Percentiles rank a stretch among this genome's conserved stretches.
Evolutionary conservation across 2,797 vertebrate species (phyloP).

Genomic region (Lagodon rhomboides): DNA sequence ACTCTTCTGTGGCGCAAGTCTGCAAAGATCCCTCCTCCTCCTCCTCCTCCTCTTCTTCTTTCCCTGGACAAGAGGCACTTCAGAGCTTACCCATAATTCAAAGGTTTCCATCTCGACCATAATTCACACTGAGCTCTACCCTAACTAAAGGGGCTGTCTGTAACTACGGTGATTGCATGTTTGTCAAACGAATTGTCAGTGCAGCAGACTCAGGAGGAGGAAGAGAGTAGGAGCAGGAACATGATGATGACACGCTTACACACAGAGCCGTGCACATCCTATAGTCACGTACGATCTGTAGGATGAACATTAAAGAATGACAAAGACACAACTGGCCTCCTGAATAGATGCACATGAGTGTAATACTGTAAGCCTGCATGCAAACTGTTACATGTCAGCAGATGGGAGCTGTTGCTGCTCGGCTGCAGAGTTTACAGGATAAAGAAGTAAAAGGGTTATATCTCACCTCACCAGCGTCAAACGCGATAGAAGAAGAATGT

Average conservation of each 20-base stretch:
- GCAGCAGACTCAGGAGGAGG: conserved; percentile 70
- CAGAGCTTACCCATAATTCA: conserved; percentile 84
- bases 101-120: conserved; percentile 85
- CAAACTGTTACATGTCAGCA: neutral
- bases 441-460: neutral
- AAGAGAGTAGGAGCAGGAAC: conserved; percentile 65
- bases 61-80: conserved; percentile 79
- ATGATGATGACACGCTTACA: conserved; percentile 72
- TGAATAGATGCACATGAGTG: conserved; percentile 11
- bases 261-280: conserved; percentile 57
- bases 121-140: conserved; percentile 83
- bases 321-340: conserved; percentile 27
- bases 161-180: conserved; percentile 85
- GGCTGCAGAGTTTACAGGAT: conserved; percentile 10
- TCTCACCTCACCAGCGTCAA: conserved; percentile 13
- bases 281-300: conserved; percentile 45
- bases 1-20: conserved; percentile 73
- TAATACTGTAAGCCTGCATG: neutral
- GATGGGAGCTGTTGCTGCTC: neutral
- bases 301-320: conserved; percentile 26
- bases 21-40: conserved; percentile 56
- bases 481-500: neutral
- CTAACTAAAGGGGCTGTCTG: conserved; percentile 85
- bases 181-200: conserved; percentile 84
- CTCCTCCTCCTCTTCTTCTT: conserved; percentile 62